These are phyloP conservation scores for Notospermus geniculatus DNA, from an alignment of 1,140 invertebrate species.

Conservation along the genomic window DNA sequence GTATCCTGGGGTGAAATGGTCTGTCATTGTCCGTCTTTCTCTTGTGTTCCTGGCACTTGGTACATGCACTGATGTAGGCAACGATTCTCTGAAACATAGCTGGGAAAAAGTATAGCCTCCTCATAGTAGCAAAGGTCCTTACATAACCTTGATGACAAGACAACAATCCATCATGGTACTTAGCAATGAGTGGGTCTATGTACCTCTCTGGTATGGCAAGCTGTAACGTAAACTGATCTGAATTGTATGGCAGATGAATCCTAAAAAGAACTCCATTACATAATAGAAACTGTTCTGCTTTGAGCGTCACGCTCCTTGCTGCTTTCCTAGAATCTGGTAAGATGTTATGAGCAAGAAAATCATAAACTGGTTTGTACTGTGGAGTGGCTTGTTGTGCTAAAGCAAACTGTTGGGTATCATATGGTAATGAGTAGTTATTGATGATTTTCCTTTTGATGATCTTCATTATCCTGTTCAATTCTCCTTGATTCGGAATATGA, in stretches of 20 bases:
- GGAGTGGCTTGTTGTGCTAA: neutral
- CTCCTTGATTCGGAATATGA: neutral
- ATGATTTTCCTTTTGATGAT: neutral
- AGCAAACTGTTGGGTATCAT: neutral
- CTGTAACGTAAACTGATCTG: neutral
- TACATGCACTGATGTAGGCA: neutral
- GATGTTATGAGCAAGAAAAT: neutral
- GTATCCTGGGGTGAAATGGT: neutral
- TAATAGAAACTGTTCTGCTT: neutral
- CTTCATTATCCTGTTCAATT: neutral
- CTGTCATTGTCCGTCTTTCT: neutral
- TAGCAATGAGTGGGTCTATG: neutral
- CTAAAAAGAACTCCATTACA: neutral
- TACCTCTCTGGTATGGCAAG: neutral
- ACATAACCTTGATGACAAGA: neutral
- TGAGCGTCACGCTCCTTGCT: neutral
- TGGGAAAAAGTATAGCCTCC: neutral
- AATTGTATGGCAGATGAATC: neutral
- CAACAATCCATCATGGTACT: neutral
- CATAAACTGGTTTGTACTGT: neutral
- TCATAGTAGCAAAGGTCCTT: neutral
- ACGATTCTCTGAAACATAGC: neutral
- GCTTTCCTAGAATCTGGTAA: neutral
- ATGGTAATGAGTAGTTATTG: neutral
- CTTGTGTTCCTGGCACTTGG: neutral